phyloP scores from a whole-genome alignment of 2,113 vertebrate genomes.

The Chlorodrepanis virens region DNA sequence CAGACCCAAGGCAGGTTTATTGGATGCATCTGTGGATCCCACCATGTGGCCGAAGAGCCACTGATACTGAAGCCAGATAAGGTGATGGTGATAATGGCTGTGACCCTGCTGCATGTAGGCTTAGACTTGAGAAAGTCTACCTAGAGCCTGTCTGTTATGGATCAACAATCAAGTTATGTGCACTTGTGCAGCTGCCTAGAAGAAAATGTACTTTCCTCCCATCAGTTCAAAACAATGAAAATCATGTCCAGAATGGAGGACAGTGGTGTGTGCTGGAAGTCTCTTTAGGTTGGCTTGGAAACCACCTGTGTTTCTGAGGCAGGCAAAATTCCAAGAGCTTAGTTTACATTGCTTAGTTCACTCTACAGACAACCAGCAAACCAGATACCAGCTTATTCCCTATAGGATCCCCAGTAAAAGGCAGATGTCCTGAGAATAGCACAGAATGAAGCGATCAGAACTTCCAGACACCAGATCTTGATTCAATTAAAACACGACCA shows the following conservation, averaged over 20 bases:
- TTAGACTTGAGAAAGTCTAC: neutral
- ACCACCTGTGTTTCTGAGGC: neutral
- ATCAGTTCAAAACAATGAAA: neutral
- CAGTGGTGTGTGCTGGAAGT: neutral
- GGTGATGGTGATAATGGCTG: neutral
- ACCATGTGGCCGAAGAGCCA: neutral
- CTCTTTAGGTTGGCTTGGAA: neutral
- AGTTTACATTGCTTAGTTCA: neutral
- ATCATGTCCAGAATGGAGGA: neutral
- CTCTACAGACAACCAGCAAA: neutral
- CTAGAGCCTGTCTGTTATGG: neutral
- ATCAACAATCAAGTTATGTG: neutral
- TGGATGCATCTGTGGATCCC: neutral
- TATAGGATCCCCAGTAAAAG: neutral
- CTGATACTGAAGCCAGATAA: neutral
- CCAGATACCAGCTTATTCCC: neutral
- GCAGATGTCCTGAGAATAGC: neutral
- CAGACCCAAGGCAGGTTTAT: neutral
- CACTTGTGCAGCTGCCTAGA: neutral
- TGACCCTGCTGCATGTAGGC: neutral
- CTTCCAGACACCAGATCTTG: neutral
- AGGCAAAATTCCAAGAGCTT: neutral
- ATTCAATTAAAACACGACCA: neutral
- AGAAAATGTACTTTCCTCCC: neutral
- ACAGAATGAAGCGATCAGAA: neutral